These are phyloP conservation scores for Caerostris extrusa DNA, from an alignment of 1,140 invertebrate genomes.

Conservation along the genomic window DNA sequence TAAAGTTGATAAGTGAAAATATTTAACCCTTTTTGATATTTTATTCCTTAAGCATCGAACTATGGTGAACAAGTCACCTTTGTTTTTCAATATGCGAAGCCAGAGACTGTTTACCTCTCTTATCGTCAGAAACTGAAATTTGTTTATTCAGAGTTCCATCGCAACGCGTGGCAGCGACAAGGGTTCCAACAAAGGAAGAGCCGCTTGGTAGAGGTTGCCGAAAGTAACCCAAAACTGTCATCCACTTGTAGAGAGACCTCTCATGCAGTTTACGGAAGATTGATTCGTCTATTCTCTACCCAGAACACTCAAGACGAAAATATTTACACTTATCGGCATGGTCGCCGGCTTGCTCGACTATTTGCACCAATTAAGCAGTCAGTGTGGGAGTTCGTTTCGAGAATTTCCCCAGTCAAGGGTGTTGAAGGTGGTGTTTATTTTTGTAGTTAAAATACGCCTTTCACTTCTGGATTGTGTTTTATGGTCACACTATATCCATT, in stretches of 20 bases:
- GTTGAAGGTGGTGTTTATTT: neutral
- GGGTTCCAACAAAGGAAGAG: slow-evolving; percentile 51
- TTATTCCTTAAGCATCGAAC: neutral
- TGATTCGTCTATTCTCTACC: slow-evolving; percentile 46
- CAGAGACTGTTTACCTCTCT: slow-evolving; percentile 35
- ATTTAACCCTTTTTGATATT: neutral
- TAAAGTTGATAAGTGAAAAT: no score
- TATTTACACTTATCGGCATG: slow-evolving; percentile 69
- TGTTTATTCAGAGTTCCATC: slow-evolving; percentile 58
- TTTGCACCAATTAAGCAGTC: neutral
- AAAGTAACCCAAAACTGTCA: slow-evolving; percentile 72
- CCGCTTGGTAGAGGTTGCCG: slow-evolving; percentile 44
- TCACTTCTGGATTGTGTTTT: neutral
- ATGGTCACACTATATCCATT: no score
- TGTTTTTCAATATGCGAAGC: neutral
- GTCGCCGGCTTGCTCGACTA: slow-evolving; percentile 31
- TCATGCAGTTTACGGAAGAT: slow-evolving; percentile 46
- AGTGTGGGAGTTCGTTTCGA: slow-evolving; percentile 16
- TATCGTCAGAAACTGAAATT: slow-evolving; percentile 27
- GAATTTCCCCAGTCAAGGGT: slow-evolving; percentile 23
- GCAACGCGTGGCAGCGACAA: slow-evolving; percentile 4
- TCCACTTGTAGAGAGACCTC: slow-evolving; percentile 26
- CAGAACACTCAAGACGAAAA: slow-evolving; percentile 73
- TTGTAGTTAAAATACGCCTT: neutral
- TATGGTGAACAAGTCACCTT: neutral